Conservation (phyloP, 2,797 vertebrate species). For the Clamator glandarius region DNA sequence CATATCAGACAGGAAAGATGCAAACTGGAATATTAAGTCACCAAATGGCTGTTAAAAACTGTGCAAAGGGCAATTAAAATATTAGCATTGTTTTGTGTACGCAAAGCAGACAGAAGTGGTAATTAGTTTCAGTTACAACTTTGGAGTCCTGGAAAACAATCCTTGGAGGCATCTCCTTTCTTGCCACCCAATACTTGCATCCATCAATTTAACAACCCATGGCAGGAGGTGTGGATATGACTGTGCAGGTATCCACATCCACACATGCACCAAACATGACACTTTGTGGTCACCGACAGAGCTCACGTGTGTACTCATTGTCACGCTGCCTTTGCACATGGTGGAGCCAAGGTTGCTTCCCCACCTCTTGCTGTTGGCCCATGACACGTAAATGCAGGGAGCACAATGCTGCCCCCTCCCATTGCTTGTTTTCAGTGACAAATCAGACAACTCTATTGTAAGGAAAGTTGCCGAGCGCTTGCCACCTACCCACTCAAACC, state of each 20-base stretch:
- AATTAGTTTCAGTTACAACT: slow-evolving; percentile 7
- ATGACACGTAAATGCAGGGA: accelerated
- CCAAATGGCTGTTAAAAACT: neutral
- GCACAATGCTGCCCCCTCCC: neutral
- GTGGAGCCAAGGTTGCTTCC: neutral
- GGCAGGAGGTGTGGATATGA: accelerated
- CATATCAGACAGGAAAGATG: neutral
- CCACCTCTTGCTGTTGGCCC: neutral
- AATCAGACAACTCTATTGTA: neutral
- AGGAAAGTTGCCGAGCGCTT: accelerated
- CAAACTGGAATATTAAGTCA: neutral
- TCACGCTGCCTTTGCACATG: neutral
- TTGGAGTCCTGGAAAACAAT: neutral
- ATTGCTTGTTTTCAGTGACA: neutral
- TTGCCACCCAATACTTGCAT: neutral
- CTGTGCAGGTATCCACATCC: accelerated
- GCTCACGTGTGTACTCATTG: too few species aligned
- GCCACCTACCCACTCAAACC: neutral
- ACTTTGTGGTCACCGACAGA: too few species aligned
- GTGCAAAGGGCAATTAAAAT: neutral
- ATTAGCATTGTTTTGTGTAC: slow-evolving; percentile 19
- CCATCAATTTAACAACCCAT: accelerated
- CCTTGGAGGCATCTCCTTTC: neutral
- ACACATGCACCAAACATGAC: too few species aligned
- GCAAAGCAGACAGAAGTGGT: neutral